Evolutionary conservation across 2,797 vertebrate genomes (phyloP), one percentile per base, ranked within the genome.

Genomic region (Tauraco hartlaubi): DNA sequence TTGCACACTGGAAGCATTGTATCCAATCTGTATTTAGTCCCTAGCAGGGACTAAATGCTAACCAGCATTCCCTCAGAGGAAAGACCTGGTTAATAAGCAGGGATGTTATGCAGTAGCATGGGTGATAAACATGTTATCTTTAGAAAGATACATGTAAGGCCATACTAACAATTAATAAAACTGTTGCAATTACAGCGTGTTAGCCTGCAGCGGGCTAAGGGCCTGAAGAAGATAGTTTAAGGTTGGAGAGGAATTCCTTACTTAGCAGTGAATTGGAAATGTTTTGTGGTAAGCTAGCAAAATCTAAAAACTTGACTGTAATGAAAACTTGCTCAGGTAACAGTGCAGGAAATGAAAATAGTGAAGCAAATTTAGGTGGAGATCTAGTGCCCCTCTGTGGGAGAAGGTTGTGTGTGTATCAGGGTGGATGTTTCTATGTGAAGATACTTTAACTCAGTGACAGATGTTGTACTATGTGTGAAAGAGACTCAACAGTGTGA

Each of bases 1-100:
- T 99, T 71, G 75, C 68, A 12, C 96, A 12, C 88, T 99, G 99
- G 99, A 99, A 89, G 95, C 94, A 96, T 58, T 99, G 99, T 99
- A 99, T 99, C 99, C 98, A 98, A 76, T 51, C 37, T 81, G 5
- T 46, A 5, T 18, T 51, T 19, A 22, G n/a, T 46, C 28, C 49
- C 21, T 54, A 25, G 29, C 12, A 87, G 15, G n/a, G 28, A n/a
- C 64, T 35, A 35, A 35, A 29, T 9, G 9, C n/a, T 71, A 66
- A 67, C 56, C 56, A 88, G 15, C 21, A 15, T 77, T 80, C 29
- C 56, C 0, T 0, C 4, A 4, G 59, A 29, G 28, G 6, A n/a
- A 43, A 31, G 22, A 51, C 48, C 29, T 39, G 12, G 9, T 92
- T 93, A 63, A 59, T 66, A n/a, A 84, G 35, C 62, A 74, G 49